Percentiles rank a stretch among this genome's conserved stretches.
Evolutionary conservation across 2,113 vertebrate genomes (phyloP).

Genomic region (Hyaena hyaena): DNA sequence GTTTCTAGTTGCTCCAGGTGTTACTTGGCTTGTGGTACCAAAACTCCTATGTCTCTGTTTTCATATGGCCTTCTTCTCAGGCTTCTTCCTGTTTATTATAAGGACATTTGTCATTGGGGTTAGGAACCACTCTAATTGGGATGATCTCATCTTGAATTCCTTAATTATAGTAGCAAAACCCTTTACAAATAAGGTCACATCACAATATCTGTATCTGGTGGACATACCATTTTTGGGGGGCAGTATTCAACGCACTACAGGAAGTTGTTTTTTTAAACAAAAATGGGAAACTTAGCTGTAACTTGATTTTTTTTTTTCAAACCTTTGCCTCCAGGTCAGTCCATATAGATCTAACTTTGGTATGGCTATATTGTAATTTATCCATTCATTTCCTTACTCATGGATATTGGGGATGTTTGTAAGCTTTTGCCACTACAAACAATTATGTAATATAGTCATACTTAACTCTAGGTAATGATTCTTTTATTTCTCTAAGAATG

Average conservation of each 20-base stretch:
- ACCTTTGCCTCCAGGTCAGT: not conserved
- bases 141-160: not conserved
- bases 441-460: not conserved
- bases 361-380: not conserved
- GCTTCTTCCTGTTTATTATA: not conserved
- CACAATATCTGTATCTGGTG: not conserved
- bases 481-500: not conserved
- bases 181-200: not conserved
- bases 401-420: not conserved
- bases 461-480: not conserved
- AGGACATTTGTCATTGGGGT: not conserved
- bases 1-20: not conserved
- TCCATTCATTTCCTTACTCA: not conserved
- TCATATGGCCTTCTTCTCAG: not conserved
- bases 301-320: not conserved
- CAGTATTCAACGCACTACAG: not conserved
- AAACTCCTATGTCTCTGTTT: not conserved
- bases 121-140: not conserved
- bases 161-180: not conserved
- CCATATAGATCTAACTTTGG: not conserved
- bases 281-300: not conserved
- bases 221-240: not conserved
- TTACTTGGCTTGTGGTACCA: not conserved
- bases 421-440: not conserved
- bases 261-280: not conserved